These are phyloP conservation scores for Diplolepis rosae DNA, from an alignment of 2,888 invertebrate genomes.

Conservation along the genomic window DNA sequence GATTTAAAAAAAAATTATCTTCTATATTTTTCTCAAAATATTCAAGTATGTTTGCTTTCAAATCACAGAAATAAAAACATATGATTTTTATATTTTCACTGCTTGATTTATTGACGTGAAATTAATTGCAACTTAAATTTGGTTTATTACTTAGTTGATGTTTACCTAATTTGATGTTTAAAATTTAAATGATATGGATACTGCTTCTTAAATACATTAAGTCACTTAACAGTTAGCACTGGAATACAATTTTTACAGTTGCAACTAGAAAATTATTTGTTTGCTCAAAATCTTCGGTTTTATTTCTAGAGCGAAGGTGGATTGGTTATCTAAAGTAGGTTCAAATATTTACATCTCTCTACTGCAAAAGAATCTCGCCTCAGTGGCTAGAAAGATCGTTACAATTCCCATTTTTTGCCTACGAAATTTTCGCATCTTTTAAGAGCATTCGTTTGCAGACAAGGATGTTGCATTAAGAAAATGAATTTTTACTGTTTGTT, in stretches of 20 bases:
- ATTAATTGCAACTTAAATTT: too few species aligned
- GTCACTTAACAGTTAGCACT: too few species aligned
- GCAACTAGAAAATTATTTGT: background rate
- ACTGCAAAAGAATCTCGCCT: slow-evolving; percentile 3
- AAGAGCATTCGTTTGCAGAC: background rate
- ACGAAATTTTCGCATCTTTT: background rate
- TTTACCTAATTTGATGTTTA: too few species aligned
- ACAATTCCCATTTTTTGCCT: background rate
- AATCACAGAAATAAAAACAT: too few species aligned
- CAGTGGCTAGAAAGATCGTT: slow-evolving; percentile 2
- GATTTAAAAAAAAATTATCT: too few species aligned
- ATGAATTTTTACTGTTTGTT: background rate
- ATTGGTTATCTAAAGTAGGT: slow-evolving; percentile 1
- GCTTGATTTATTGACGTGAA: too few species aligned
- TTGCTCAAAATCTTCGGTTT: background rate
- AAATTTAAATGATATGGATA: too few species aligned
- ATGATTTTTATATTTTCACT: too few species aligned
- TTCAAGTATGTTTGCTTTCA: too few species aligned
- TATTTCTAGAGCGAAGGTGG: background rate
- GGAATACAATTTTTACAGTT: slow-evolving; percentile 10
- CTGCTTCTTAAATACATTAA: too few species aligned
- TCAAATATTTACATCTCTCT: slow-evolving; percentile 11
- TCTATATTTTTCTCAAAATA: too few species aligned
- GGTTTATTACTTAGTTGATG: too few species aligned
- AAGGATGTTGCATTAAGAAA: background rate